Base-by-base conservation (phyloP, 2,113 vertebrate species). In the Brachionichthys hirsutus region DNA sequence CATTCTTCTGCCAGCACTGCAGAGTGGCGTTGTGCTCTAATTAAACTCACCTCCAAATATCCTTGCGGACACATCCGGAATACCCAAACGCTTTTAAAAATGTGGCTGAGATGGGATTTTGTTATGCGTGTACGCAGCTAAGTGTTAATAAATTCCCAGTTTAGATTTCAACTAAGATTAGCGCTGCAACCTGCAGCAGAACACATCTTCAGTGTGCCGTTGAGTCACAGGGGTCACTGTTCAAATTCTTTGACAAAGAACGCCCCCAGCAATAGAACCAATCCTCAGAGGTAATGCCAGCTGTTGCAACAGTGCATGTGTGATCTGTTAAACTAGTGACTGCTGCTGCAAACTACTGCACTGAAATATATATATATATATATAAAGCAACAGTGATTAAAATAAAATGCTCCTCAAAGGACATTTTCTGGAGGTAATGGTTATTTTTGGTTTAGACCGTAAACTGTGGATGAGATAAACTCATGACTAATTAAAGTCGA, bases 41-140 rank as follows among this genome's bases (percentile, higher is more conserved):
- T 89, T 89, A 89, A 85, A 87, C 85, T 87, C 84, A 88, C 86
- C 88, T 87, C 85, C 81, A 89, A 88, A 88, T 83, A 87, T 85
- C 86, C 86, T 89, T 89, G 75, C 81, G 48, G 76, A 87, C 81
- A 83, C 82, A 58, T 88, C 74, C 62, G 59, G 85, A 87, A 86
- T 87, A 81, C 78, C 76, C 78, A 83, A 80, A 83, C 80, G 74
- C 83, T 72, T 62, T 75, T 56, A 62, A 79, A n/a, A 82, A 85
- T 65, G 80, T 67, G 78, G 16, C 74, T 22, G 78, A 54, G 77
- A 68, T 63, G 66, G 70, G 79, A 73, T 75, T 77, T 85, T 81
- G 80, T 78, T 81, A 83, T 83, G 79, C 81, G 44, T 67, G 85
- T 78, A 73, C 52, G 66, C 61, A 63, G 81, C 77, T n/a, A n/a